Conservation (phyloP, 2,797 vertebrate genomes). For the Chrosomus eos region DNA sequence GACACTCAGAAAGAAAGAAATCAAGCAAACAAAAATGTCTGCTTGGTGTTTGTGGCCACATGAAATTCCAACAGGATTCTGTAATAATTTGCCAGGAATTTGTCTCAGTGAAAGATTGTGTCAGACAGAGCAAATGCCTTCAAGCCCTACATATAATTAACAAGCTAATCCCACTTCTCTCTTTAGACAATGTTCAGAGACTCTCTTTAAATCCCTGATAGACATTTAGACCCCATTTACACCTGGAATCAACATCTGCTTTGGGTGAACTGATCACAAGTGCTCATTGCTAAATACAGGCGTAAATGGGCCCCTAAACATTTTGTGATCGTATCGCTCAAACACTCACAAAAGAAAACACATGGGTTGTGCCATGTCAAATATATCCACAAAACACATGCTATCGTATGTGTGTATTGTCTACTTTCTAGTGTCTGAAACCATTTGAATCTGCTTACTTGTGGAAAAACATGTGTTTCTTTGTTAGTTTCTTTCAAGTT, state of each 20-base stretch:
- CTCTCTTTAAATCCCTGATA: slow-evolving; percentile 18
- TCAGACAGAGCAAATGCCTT: slow-evolving; percentile 54
- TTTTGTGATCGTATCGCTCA: neutral
- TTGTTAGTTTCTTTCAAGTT: neutral
- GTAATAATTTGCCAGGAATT: slow-evolving; percentile 62
- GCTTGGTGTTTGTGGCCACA: slow-evolving; percentile 45
- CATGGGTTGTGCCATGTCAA: neutral
- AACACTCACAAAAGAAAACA: neutral
- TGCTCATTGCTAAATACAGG: neutral
- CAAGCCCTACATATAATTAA: slow-evolving; percentile 28
- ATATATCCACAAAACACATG: neutral
- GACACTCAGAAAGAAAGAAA: slow-evolving; percentile 38
- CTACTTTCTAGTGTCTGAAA: neutral
- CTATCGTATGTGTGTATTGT: neutral
- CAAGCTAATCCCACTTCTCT: neutral
- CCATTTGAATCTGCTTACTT: neutral
- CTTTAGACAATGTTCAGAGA: slow-evolving; percentile 9
- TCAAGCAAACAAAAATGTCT: slow-evolving; percentile 25
- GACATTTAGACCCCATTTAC: slow-evolving; percentile 27
- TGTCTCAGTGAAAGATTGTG: slow-evolving; percentile 58
- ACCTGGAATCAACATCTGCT: slow-evolving; percentile 26
- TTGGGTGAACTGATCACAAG: slow-evolving; percentile 1
- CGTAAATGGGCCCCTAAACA: slow-evolving; percentile 4
- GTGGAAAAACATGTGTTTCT: neutral
- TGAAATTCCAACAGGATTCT: slow-evolving; percentile 52